Percentiles rank a stretch among this genome's conserved stretches.
Evolutionary conservation across 64 coral and sea anemone species (phyloP).

Genomic region (Actinia equina): DNA sequence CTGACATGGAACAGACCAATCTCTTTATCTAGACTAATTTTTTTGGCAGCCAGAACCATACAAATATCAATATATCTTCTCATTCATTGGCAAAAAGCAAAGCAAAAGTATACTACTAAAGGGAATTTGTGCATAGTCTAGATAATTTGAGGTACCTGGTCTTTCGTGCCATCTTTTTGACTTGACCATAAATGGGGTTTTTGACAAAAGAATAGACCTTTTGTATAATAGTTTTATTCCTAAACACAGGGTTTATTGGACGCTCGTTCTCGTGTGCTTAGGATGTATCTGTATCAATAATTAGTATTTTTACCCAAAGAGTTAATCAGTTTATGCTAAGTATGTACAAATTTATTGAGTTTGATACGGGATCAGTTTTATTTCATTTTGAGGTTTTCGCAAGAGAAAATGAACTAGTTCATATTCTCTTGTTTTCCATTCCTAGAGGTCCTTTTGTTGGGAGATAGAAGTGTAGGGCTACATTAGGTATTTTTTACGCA

Average conservation of each 20-base stretch:
- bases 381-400: not conserved
- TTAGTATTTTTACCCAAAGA: too few species aligned
- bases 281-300: too few species aligned
- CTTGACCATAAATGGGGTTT: not conserved
- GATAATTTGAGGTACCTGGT: not conserved
- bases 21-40: not conserved
- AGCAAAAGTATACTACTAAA: too few species aligned
- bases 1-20: not conserved
- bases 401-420: too few species aligned
- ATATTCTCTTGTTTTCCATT: not conserved
- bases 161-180: not conserved
- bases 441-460: not conserved
- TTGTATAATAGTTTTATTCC: too few species aligned
- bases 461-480: not conserved
- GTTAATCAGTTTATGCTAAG: not conserved
- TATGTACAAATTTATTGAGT: constrained; percentile 7
- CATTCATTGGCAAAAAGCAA: too few species aligned
- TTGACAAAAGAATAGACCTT: not conserved
- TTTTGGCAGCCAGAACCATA: not conserved
- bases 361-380: constrained; percentile 4
- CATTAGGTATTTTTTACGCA: not conserved
- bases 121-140: too few species aligned
- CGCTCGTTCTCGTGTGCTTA: too few species aligned
- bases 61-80: too few species aligned
- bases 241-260: too few species aligned